Base-by-base conservation (phyloP, 2,888 invertebrate genomes). In the Campoplex capitator region DNA sequence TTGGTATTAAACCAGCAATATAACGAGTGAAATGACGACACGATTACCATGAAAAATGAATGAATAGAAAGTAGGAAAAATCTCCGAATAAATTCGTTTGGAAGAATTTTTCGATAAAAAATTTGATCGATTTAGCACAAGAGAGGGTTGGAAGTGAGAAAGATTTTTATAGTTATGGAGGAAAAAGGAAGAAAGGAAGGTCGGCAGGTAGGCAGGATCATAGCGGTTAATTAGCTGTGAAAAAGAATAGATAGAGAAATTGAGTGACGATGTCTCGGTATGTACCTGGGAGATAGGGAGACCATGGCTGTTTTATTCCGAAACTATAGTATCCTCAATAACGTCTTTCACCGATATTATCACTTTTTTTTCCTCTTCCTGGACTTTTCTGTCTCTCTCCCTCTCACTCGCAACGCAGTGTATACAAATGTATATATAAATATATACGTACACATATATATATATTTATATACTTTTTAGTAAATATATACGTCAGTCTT, bases 251-350 rank as follows among this genome's bases (percentile, higher is more conserved):
- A 85, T 68, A 85, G 81, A 90, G 82, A 91, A 90, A 92, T 91
- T 91, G 51, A 93, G 91, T 91, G 92, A 93, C 92, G 93, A 94
- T 93, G 93, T 93, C 23, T 23, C 91, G 93, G 93, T 92, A 95
- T 94, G 95, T 96, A 96, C 95, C 96, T 96, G 95, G 95, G 95
- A 95, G 95, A 95, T 95, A 95, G 95, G 95, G 95, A 96, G 95
- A 96, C 96, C 95, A 96, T 96, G 95, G 95, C 95, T 95, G 95
- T 95, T 95, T 95, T 95, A 70, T 54, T 95, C 95, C 95, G 95
- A 94, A 95, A 95, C 95, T 95, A 95, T 95, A 95, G 95, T 94
- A 94, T 93, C 93, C 93, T 93, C 92, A 92, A 92, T 89, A 92
- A 78, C 83, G 86, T 83, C 87, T 86, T 87, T 83, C 87, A 83